Percentiles rank a stretch among this genome's conserved stretches.
These are phyloP conservation scores for Phlogophora meticulosa DNA, from an alignment of 2,888 invertebrate species.

Conservation along the genomic window DNA sequence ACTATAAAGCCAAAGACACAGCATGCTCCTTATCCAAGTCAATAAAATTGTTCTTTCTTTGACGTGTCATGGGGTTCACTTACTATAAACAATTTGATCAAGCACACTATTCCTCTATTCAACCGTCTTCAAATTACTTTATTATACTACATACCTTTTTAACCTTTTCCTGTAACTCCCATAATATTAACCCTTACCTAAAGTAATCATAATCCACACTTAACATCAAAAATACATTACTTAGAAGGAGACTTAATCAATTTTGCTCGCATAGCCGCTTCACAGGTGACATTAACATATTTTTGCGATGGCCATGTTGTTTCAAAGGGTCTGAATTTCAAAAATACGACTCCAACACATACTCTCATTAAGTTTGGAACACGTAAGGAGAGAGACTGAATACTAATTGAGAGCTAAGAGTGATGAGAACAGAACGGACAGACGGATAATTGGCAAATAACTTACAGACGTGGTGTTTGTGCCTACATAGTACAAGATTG, in stretches of 20 bases:
- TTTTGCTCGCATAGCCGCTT: conserved; percentile 73
- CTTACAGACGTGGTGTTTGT: conserved; percentile 33
- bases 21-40: no score
- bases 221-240: conserved; percentile 65
- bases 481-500: conserved; percentile 31
- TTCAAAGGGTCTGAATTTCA: conserved; percentile 87
- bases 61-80: no score
- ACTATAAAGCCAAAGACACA: no score
- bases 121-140: not conserved
- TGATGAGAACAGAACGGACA: conserved; percentile 73
- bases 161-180: conserved; percentile 1
- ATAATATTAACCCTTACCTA: conserved; percentile 23
- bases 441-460: conserved; percentile 62
- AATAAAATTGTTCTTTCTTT: no score
- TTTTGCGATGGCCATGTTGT: conserved; percentile 83
- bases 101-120: not conserved
- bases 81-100: no score
- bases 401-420: conserved; percentile 85
- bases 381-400: conserved; percentile 86
- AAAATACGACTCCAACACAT: conserved; percentile 85
- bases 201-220: conserved; percentile 50
- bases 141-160: not conserved
- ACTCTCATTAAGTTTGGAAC: conserved; percentile 89
- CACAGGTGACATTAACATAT: conserved; percentile 86
- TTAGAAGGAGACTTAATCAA: conserved; percentile 71